These are phyloP conservation scores for Amphimedon queenslandica DNA, from an alignment of 37 sponge, comb jelly and placozoan genomes.

Conservation along the genomic window DNA sequence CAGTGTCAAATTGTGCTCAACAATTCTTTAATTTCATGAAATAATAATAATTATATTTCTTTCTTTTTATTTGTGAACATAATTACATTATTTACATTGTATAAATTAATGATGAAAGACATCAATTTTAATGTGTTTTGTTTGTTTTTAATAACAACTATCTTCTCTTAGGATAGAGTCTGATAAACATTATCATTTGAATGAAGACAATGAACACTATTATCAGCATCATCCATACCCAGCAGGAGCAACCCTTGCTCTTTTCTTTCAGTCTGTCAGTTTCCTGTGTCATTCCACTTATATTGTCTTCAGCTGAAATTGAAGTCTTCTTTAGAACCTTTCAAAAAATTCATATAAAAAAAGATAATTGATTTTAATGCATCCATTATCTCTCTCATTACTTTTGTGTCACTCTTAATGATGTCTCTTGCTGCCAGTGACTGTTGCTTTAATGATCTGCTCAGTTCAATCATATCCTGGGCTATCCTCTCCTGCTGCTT, in stretches of 20 bases:
- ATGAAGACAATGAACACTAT: constrained; percentile 61
- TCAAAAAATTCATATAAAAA: neutral
- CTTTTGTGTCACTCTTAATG: constrained; percentile 62
- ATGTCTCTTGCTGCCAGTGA: constrained; percentile 46
- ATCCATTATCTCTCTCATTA: constrained; percentile 5
- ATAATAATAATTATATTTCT: neutral
- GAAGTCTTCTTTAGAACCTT: constrained; percentile 40
- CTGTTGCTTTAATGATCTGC: constrained; percentile 39
- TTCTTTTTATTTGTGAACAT: neutral
- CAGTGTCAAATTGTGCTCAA: constrained; percentile 59
- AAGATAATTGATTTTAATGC: no score
- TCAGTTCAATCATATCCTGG: constrained; percentile 80
- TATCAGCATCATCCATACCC: constrained; percentile 53
- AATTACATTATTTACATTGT: neutral
- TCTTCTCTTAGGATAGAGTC: constrained; percentile 57
- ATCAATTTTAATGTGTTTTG: neutral
- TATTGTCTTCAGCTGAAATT: constrained; percentile 55
- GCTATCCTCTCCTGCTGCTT: constrained; percentile 77
- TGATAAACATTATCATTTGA: constrained; percentile 72
- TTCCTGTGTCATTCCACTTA: constrained; percentile 32
- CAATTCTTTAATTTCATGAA: neutral
- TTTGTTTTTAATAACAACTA: neutral
- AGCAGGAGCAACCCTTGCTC: constrained; percentile 50
- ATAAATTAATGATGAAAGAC: neutral
- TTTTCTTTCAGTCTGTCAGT: constrained; percentile 50